These are phyloP conservation scores for Mnemiopsis leidyi DNA, from an alignment of 37 sponge, comb jelly and placozoan species.

Conservation along the genomic window DNA sequence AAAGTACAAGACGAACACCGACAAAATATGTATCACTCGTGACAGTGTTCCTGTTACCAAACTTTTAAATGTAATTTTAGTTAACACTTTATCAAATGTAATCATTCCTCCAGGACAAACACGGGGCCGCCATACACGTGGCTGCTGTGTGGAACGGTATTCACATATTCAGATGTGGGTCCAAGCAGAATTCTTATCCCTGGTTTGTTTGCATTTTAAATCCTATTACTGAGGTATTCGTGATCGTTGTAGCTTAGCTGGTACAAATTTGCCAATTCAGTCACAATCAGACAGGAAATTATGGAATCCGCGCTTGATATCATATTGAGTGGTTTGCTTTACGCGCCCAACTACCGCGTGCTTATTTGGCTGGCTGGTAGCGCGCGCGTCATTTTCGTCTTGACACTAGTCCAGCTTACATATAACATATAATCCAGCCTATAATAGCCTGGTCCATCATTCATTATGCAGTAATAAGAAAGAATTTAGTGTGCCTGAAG, in stretches of 20 bases:
- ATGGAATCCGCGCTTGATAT: neutral
- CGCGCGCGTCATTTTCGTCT: too few relatives aligned
- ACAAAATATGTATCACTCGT: too few relatives aligned
- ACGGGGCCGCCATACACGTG: neutral
- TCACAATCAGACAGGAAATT: neutral
- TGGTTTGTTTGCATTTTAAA: neutral
- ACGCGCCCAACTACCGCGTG: neutral
- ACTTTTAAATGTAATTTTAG: too few relatives aligned
- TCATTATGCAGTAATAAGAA: too few relatives aligned
- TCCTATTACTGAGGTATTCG: neutral
- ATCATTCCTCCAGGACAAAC: slow-evolving; percentile 17
- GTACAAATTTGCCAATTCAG: neutral
- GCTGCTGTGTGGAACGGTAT: slow-evolving; percentile 22
- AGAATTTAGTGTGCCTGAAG: too few relatives aligned
- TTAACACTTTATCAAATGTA: too few relatives aligned
- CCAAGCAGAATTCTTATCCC: neutral
- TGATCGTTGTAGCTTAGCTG: neutral
- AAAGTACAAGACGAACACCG: too few relatives aligned
- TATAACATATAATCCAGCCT: too few relatives aligned
- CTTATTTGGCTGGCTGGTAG: neutral
- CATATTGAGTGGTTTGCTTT: neutral
- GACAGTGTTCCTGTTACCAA: too few relatives aligned
- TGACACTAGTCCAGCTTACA: too few relatives aligned
- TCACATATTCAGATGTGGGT: slow-evolving; percentile 3
- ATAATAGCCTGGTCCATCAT: too few relatives aligned